Evolutionary conservation across 2,888 invertebrate genomes (phyloP).

Genomic region (Linyphia triangularis): DNA sequence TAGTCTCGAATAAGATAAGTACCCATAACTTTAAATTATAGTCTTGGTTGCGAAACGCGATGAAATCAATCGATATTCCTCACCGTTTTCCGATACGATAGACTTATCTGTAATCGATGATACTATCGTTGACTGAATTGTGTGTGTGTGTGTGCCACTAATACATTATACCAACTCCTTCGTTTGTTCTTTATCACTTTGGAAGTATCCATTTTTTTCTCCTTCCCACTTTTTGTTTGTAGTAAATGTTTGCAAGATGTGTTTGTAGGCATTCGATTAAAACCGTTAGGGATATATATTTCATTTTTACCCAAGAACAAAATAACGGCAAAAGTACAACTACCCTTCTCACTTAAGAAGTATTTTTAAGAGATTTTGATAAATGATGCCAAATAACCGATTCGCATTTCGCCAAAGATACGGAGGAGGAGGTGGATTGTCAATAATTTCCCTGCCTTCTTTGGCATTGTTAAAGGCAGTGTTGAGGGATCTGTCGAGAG

Average conservation of each 20-base stretch:
- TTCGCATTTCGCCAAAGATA: slow-evolving; percentile 33
- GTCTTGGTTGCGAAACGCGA: slow-evolving; percentile 52
- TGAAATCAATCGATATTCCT: slow-evolving; percentile 70
- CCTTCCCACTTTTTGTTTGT: slow-evolving; percentile 1
- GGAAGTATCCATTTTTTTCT: slow-evolving; percentile 12
- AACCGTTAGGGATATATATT: slow-evolving; percentile 70
- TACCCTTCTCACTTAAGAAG: slow-evolving; percentile 59
- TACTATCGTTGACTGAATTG: slow-evolving; percentile 39
- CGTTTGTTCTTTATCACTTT: slow-evolving; percentile 49
- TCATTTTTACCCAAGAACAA: slow-evolving; percentile 40
- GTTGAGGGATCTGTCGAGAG: too few species aligned
- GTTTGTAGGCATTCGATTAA: slow-evolving; percentile 64
- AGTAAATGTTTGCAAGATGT: slow-evolving; percentile 62
- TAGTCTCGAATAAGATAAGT: slow-evolving; percentile 65
- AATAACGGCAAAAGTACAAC: background rate
- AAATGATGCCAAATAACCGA: slow-evolving; percentile 69
- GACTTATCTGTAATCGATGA: slow-evolving; percentile 71
- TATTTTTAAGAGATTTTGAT: slow-evolving; percentile 66
- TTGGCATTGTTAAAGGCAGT: too few species aligned
- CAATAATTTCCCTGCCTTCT: slow-evolving; percentile 30
- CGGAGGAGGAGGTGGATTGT: slow-evolving; percentile 10
- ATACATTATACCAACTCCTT: slow-evolving; percentile 38
- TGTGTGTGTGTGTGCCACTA: slow-evolving; percentile 55
- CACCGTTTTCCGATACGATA: slow-evolving; percentile 74
- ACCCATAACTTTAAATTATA: slow-evolving; percentile 71